Base-by-base conservation (phyloP, 2,888 invertebrate species). In the Megalurothrips usitatus region DNA sequence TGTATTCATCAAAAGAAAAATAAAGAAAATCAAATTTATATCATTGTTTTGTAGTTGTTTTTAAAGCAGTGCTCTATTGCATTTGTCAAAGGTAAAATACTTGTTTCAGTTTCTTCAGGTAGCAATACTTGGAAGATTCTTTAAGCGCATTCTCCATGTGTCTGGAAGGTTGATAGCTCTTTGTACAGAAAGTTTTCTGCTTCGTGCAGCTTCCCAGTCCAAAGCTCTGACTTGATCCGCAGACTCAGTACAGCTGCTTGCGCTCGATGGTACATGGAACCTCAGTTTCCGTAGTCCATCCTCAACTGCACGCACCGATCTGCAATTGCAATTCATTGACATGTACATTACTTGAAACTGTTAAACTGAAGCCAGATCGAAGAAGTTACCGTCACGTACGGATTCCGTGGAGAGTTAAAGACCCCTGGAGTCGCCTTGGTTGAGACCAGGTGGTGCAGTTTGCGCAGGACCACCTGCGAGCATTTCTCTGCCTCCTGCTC, bases 381-480 rank as follows among this genome's bases (percentile, higher is more conserved):
- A n/a, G n/a, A n/a, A 4, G 58, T 58, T 0, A 14, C 14, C 58
- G 26, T 26, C 12, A 75, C 68, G n/a, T 75, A 75, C 68, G 68
- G 68, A 26, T 75, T 75, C 23, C 68, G n/a, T n/a, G 68, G 26
- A 75, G 68, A 75, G 10, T 75, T 75, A 75, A 75, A 75, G 12
- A 75, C 68, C 26, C 68, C 68, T 26, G 68, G 68, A 75, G 68
- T 75, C 0, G 68, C n/a, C 12, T 75, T 75, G 23, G 68, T 75
- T 23, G 68, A 75, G 23, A 75, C 68, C 23, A 75, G 68, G 26
- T 75, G 68, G 26, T 75, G 68, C 26, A 75, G 68, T 75, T 75
- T 75, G 12, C 68, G 68, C 12, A 75, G 26, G 23, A 75, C 68
- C 23, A 75, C 11, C 26, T 75, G 68, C 23, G 23, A 75, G 68